Base-by-base conservation (phyloP, 2,797 vertebrate genomes). In the Distichodus sexfasciatus region DNA sequence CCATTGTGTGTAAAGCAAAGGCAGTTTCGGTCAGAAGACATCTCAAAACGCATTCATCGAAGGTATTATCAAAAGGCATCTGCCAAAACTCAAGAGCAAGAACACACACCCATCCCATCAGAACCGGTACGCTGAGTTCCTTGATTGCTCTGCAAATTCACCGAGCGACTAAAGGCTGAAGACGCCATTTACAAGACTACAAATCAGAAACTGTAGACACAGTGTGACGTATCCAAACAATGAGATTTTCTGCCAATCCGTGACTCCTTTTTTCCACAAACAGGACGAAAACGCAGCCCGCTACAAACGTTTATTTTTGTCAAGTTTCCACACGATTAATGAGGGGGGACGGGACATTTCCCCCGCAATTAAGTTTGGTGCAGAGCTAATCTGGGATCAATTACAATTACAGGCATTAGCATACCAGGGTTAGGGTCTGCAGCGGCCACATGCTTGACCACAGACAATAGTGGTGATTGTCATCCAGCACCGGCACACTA, bases 401-500 rank as follows among this genome's bases (percentile, higher is more conserved):
- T 55, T 38, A 19, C 47, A 68, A 64, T 72, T 60, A 77, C 63
- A 71, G 38, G 26, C 46, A 77, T 74, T 77, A 71, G 15, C 71
- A 64, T 68, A 44, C 63, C 70, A 47, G 19, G 7, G 46, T 53
- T 48, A 51, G 71, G 15, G 4, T 64, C 53, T 33, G 53, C 19
- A 31, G 54, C 15, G 41, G 41, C 75, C 55, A 58, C 61, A 66
- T 15, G 40, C 23, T 7, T 50, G 48, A 70, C 47, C 48, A 40
- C 12, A 36, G 60, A 76, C 75, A 77, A 77, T 58, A 43, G 66
- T 3, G 12, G 28, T 15, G 67, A 70, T 70, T 66, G 75, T 74
- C 69, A 59, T 33, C 28, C 48, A 62, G 60, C n/a, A 66, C 41
- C 11, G 51, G 61, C 29, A 47, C 53, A 36, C 33, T 40, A 66